phyloP scores from a whole-genome alignment of 2,113 vertebrate genomes.

The Hassar affinis region DNA sequence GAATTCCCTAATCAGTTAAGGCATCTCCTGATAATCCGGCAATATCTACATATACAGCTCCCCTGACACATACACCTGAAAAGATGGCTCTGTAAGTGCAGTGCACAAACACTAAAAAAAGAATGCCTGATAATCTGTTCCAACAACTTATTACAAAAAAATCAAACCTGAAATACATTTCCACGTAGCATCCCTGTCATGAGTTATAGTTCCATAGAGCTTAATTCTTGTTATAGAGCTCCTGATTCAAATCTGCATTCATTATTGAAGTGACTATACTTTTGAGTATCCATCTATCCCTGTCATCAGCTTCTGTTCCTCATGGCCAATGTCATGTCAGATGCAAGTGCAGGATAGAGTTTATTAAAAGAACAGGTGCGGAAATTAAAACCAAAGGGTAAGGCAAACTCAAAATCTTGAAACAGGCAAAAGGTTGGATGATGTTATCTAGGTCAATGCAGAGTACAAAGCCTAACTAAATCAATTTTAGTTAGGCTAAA shows the following conservation, averaged over 20 bases:
- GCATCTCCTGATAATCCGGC: constrained; percentile 54
- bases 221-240: not conserved
- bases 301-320: not conserved
- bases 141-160: not conserved
- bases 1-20: constrained; percentile 43
- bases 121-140: not conserved
- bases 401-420: not conserved
- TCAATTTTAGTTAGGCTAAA: too few relatives aligned
- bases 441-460: not conserved
- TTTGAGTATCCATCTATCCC: not conserved
- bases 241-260: not conserved
- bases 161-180: not conserved
- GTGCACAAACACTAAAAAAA: not conserved
- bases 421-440: not conserved
- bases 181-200: not conserved
- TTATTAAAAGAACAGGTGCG: not conserved
- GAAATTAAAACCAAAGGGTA: not conserved
- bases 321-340: not conserved
- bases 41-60: constrained; percentile 39
- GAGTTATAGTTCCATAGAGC: not conserved
- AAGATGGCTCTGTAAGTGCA: not conserved
- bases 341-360: not conserved
- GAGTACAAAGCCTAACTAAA: not conserved
- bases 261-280: not conserved
- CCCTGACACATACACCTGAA: constrained; percentile 36